Evolutionary conservation across 2,888 invertebrate species (phyloP), one percentile per base, ranked within the genome.

Genomic region (Zygothrica quintamaculata): DNA sequence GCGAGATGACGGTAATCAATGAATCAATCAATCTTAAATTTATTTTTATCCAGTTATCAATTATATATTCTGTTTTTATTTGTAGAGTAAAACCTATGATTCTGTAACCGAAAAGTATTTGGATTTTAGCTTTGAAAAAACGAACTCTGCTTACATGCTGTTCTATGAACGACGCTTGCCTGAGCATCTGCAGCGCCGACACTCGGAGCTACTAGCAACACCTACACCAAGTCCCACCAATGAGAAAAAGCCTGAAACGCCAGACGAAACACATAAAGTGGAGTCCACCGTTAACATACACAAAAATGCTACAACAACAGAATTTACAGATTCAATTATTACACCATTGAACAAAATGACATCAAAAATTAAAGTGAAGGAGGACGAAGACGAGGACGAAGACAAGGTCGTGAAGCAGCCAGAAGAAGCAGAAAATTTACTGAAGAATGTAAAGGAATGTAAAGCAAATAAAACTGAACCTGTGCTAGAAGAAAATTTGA

Each of bases 81-180:
- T 67, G 12, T 91, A 96, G 95, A 98, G 98, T 88, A 98, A 98
- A 92, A 98, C 98, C 0, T 98, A 98, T 89, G 98, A 98, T 90
- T 97, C 98, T 0, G 97, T 98, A 16, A 97, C 97, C 6, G 98
- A 98, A 86, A 98, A 98, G 90, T 98, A 98, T 90, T 96, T 98
- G 95, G 98, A 98, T 90, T 97, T 98, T 89, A 98, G 98, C 84
- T 98, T 98, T 90, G 98, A 98, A 91, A 98, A 98, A 92, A 98
- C 98, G 1, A 98, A 98, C 91, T 98, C 97, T 88, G 98, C 98
- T 0, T 98, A 98, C 91, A 98, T 98, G 98, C 90, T 98, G 78
- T 98, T 98, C 91, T 98, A 98, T 91, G 98, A 98, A 90, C 93
- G 97, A 81, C 95, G 95, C 69, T 93, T 89, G 48, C 80, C 90